phyloP scores from a whole-genome alignment of 2,888 invertebrate species.

The Volucella bombylans region DNA sequence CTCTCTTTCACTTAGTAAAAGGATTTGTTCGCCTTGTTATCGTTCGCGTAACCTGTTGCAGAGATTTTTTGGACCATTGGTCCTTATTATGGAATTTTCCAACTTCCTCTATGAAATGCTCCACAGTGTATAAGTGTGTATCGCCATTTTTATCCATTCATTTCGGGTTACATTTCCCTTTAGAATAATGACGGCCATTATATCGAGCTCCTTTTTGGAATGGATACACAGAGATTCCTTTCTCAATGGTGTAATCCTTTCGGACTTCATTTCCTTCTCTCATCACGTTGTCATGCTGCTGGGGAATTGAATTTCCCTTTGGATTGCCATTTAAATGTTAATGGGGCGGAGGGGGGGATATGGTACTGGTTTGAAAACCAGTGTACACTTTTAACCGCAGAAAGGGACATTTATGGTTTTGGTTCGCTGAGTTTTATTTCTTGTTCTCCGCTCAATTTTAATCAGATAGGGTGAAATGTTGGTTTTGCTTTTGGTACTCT shows the following conservation, averaged over 20 bases:
- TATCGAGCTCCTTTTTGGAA: slow-evolving; percentile 44
- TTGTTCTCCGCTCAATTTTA: slow-evolving; percentile 51
- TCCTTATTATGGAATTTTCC: slow-evolving; percentile 61
- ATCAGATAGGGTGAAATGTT: slow-evolving; percentile 46
- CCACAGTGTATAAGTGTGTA: slow-evolving; percentile 23
- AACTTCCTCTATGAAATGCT: background rate
- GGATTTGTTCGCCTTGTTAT: slow-evolving; percentile 51
- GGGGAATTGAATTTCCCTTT: slow-evolving; percentile 54
- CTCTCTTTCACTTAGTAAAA: background rate
- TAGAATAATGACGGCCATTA: slow-evolving; percentile 63
- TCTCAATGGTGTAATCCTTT: slow-evolving; percentile 53
- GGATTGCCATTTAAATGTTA: slow-evolving; percentile 48
- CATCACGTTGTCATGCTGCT: slow-evolving; percentile 57
- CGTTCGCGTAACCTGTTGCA: slow-evolving; percentile 62
- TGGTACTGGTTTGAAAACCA: slow-evolving; percentile 2
- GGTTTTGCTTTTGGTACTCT: background rate
- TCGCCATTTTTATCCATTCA: slow-evolving; percentile 10
- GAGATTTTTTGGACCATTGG: slow-evolving; percentile 39
- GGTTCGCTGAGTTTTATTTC: slow-evolving; percentile 49
- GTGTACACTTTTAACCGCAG: slow-evolving; percentile 10
- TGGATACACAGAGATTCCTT: slow-evolving; percentile 56
- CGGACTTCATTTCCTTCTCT: slow-evolving; percentile 65
- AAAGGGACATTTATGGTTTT: slow-evolving; percentile 51
- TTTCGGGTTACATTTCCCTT: slow-evolving; percentile 66
- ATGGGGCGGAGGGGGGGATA: background rate